Evolutionary conservation across 1,140 invertebrate genomes (phyloP), one percentile per base, ranked within the genome.

Genomic region (fruit fly (Drosophila melanogaster)): DNA sequence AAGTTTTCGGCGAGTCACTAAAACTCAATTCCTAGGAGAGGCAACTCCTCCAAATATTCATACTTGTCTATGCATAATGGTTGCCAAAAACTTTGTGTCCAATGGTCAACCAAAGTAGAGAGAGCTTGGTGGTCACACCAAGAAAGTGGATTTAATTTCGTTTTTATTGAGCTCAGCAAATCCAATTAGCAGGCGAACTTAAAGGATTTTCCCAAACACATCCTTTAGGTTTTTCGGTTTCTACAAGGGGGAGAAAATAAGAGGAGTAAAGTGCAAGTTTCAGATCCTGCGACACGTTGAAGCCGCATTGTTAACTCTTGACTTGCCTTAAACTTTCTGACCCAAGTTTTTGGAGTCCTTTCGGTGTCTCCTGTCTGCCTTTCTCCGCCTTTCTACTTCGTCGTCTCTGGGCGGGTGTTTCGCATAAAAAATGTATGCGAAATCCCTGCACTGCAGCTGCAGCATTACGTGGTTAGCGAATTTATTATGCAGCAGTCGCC

Each of bases 401-500:
- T 64, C 55, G 77, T 60, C 62, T 49, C 56, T 17, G 46, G 75
- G 84, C 79, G 77, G 79, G 74, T 77, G 74, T 76, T 71, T 77
- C 69, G 84, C 80, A 87, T 87, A 89, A 87, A 87, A 87, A 87
- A 87, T 87, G 84, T 87, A 87, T 90, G 69, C 67, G 71, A 89
- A 89, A 87, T 89, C 84, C 84, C 84, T 87, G 84, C 84, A 87
- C 84, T 87, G 84, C 84, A 87, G 84, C 85, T 89, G 84, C 85
- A 89, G 85, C 84, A 87, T 87, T 87, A 87, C 84, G 84, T 87
- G 84, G 84, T 90, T 87, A 87, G 84, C 79, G 85, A 89, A 87
- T 87, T 89, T 87, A 87, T 87, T 87, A 87, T 87, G 84, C 84
- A 89, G 84, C 81, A 65, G 61, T 60, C 50, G 78, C 78, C 72